These are phyloP conservation scores for Pseudopodoces humilis DNA, from an alignment of 2,113 vertebrate genomes.

Conservation along the genomic window DNA sequence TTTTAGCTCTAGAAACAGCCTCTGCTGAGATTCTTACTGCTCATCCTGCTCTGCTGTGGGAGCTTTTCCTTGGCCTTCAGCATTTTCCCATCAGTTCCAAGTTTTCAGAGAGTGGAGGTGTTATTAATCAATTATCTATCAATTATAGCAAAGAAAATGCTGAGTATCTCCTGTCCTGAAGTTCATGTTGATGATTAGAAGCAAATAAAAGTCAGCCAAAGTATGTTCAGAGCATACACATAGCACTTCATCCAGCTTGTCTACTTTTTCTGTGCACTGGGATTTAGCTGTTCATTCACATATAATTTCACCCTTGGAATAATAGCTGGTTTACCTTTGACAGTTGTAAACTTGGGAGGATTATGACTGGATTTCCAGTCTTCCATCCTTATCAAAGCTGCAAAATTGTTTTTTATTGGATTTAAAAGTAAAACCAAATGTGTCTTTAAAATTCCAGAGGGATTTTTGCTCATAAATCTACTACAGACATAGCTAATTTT, in stretches of 20 bases:
- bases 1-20: neutral
- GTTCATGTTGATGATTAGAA: neutral
- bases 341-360: neutral
- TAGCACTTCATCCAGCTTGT: neutral
- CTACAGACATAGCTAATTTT: neutral
- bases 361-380: neutral
- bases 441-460: fast-evolving
- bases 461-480: neutral
- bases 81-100: neutral
- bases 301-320: neutral
- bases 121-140: neutral
- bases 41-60: neutral
- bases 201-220: neutral
- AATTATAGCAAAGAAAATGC: neutral
- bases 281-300: neutral
- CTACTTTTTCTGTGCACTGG: neutral
- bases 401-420: neutral
- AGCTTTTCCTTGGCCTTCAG: neutral
- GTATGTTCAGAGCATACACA: neutral
- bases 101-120: neutral
- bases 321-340: neutral
- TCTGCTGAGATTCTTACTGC: neutral
- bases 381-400: neutral
- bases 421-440: neutral
- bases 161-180: neutral